These are phyloP conservation scores for Tineola bisselliella DNA, from an alignment of 2,888 invertebrate species.

Conservation along the genomic window DNA sequence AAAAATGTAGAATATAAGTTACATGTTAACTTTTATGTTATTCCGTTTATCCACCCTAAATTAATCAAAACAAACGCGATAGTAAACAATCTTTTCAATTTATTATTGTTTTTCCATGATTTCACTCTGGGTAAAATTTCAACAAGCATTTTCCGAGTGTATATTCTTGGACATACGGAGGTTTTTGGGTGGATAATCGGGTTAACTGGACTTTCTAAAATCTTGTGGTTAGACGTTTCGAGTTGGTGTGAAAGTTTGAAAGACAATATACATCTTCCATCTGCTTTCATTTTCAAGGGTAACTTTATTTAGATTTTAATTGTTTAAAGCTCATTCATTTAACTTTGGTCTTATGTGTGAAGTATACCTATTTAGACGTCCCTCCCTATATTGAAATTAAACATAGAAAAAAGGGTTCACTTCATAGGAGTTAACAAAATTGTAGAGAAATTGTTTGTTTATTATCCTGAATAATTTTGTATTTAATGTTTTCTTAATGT, in stretches of 20 bases:
- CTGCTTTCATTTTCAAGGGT: slow-evolving; percentile 5
- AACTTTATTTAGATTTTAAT: not conserved
- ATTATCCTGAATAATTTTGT: not conserved
- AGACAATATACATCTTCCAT: not conserved
- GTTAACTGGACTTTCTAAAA: not conserved
- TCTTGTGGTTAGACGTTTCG: not conserved
- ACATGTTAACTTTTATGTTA: no score
- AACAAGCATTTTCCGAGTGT: no score
- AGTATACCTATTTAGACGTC: not conserved
- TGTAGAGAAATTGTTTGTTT: not conserved
- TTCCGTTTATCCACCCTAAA: no score
- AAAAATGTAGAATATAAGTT: no score
- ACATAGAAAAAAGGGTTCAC: not conserved
- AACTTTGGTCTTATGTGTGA: not conserved
- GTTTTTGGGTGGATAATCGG: no score
- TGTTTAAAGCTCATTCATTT: slow-evolving; percentile 4
- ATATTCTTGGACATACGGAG: no score
- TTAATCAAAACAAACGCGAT: no score
- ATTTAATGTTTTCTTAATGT: not conserved
- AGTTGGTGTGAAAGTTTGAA: not conserved
- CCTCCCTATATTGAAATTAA: not conserved
- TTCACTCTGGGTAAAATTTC: no score
- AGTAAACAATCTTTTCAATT: no score
- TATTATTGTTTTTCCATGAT: no score
- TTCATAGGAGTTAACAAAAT: not conserved